These are phyloP conservation scores for Aporophyla lueneburgensis DNA, from an alignment of 2,888 invertebrate genomes.

Conservation along the genomic window DNA sequence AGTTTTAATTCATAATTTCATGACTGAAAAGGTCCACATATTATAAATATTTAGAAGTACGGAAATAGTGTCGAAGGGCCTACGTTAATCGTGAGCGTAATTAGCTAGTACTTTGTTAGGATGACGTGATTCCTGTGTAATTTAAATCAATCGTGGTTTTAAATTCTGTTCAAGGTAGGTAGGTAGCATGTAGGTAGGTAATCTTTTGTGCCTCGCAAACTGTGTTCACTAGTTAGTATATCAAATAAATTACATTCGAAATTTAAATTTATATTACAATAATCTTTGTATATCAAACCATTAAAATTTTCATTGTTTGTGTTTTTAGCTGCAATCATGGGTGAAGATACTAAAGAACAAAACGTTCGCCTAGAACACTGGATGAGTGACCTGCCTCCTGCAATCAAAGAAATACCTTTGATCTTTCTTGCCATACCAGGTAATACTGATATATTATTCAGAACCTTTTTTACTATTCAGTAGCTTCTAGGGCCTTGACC, in stretches of 20 bases:
- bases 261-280: background rate
- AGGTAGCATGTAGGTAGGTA: conserved; percentile 22
- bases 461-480: background rate
- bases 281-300: conserved; percentile 16
- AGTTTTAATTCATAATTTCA: conserved; percentile 29
- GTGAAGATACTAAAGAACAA: conserved; percentile 76
- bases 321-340: conserved; percentile 79
- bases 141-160: conserved; percentile 49
- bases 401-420: conserved; percentile 91
- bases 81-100: conserved; percentile 44
- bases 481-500: conserved; percentile 41
- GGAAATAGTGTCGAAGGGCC: conserved; percentile 18
- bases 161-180: conserved; percentile 52
- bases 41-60: conserved; percentile 7
- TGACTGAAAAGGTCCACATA: conserved; percentile 56
- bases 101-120: conserved; percentile 40
- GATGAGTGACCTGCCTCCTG: conserved; percentile 93
- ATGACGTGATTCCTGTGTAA: conserved; percentile 68
- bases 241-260: conserved; percentile 1
- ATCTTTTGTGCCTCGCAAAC: conserved; percentile 44
- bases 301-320: conserved; percentile 28
- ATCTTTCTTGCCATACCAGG: conserved; percentile 95
- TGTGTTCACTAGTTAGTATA: conserved; percentile 25
- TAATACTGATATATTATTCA: conserved; percentile 73
- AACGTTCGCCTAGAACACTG: conserved; percentile 91